Base-by-base conservation (phyloP, 2,113 vertebrate genomes). In the Carassius auratus region DNA sequence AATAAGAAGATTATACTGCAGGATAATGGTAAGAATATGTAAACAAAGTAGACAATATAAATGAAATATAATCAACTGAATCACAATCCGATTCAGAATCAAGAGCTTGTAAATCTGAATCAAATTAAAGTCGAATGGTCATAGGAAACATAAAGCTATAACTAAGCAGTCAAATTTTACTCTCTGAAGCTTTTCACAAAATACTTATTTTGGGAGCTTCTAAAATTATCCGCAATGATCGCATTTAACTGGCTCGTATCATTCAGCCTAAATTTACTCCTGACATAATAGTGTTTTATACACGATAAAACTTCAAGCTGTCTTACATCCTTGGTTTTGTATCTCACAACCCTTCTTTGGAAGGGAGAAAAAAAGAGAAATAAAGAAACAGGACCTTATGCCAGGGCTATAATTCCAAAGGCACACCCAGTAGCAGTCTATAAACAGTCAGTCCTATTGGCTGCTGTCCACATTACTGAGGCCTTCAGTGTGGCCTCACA, bases 391-490 rank as follows among this genome's bases (percentile, higher is more conserved):
- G 62, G 69, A 78, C 81, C 85, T 90, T 88, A 80, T 89, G 88
- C 91, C 89, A 88, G 86, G 6, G 30, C 90, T 90, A 91, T 92
- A 89, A 85, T 92, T 92, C 84, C 89, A 87, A 76, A 90, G 93
- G 89, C 93, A 93, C 94, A 93, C 93, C 93, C 94, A 91, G 89
- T 88, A 90, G 61, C 42, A 59, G 61, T 87, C 81, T 91, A 92
- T 94, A 94, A 94, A 94, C 91, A 93, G 90, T 87, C 88, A 90
- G 91, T 86, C 77, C 86, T 85, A 73, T 84, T 91, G 85, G 90
- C 92, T 55, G 3, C 76, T 30, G 8, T 86, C 89, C 87, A 87
- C 89, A 87, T 84, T 82, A 57, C 87, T 74, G 87, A 87, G 90
- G 79, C 86, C 81, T 89, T 91, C 83, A 82, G 86, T 87, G 87